Conservation (phyloP, 2,797 vertebrate genomes). For the Lates japonicus region DNA sequence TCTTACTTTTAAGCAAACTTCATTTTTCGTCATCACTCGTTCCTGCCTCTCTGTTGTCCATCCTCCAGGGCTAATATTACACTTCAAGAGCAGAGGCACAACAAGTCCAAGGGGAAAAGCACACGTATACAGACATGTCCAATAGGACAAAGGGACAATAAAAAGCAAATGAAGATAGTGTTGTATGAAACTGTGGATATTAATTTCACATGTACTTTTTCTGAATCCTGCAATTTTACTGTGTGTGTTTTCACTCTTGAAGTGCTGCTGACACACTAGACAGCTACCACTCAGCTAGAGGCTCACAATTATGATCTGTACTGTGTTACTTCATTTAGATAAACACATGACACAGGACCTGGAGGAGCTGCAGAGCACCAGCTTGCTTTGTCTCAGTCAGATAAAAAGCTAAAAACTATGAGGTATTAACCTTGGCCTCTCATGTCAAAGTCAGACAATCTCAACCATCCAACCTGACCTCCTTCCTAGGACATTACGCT, state of each 20-base stretch:
- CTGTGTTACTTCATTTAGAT: slow-evolving; percentile 7
- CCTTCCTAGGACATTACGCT: background rate
- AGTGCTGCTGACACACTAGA: slow-evolving; percentile 6
- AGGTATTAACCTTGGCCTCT: too few species aligned
- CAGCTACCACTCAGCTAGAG: background rate
- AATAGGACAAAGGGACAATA: background rate
- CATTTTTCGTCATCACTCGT: slow-evolving; percentile 7
- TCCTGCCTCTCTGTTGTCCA: background rate
- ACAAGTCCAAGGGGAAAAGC: background rate
- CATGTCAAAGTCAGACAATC: background rate
- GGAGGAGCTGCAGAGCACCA: slow-evolving; percentile 18
- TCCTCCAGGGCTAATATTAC: slow-evolving; percentile 30
- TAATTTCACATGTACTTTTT: background rate
- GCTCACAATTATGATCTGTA: background rate
- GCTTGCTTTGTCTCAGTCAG: background rate
- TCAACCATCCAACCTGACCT: background rate
- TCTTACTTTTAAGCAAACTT: slow-evolving; percentile 19
- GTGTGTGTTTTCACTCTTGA: slow-evolving; percentile 1
- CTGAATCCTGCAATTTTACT: background rate
- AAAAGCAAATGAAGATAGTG: background rate
- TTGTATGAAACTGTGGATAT: background rate
- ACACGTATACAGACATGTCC: background rate
- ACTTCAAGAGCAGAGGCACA: slow-evolving; percentile 12
- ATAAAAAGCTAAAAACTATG: background rate
- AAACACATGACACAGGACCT: slow-evolving; percentile 22